Evolutionary conservation across 64 coral and sea anemone species (phyloP), one percentile per base, ranked within the genome.

Genomic region (Stichodactyla helianthus): DNA sequence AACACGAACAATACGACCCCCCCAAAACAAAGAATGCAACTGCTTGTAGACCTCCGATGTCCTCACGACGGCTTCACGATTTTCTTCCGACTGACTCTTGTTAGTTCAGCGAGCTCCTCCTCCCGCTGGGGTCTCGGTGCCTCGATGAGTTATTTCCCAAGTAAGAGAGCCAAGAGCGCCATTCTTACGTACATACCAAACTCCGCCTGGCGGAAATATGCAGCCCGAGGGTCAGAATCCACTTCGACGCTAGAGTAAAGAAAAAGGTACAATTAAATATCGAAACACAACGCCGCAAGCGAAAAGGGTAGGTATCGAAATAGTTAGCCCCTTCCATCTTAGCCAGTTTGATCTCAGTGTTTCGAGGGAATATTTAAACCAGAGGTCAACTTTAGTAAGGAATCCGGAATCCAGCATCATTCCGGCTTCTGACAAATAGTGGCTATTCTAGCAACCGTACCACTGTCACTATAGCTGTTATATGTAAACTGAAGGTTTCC

Each of bases 151-250:
- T 81, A 94, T 78, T 94, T 98, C 54, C 93, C 92, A 61, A 98
- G 65, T 20, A 98, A 86, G 54, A 98, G 85, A 19, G 95, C 92
- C 1, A 98, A 87, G 10, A 98, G 86, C 5, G 95, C 95, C 95
- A 98, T 98, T 15, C 95, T 87, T 23, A 98, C 90, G 64, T 98
- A 98, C 95, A 98, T 98, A 79, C 95, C 95, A 80, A 94, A 98
- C 84, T 98, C 95, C 0, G 95, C 95, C 55, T 98, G 95, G 22
- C 95, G 95, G 89, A 98, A 98, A 59, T 98, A 98, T 0, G 95
- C 95, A 7, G 95, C 95, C 19, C 95, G 86, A 76, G 95, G 92
- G 74, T 98, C 95, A 0, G 92, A 92, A 16, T 98, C 95, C 0
- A 98, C 89, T 71, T 98, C 92, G 18, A 84, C 89, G 71, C 95